Evolutionary conservation across 2,888 invertebrate genomes (phyloP).

Genomic region (Argyra leucocephala): DNA sequence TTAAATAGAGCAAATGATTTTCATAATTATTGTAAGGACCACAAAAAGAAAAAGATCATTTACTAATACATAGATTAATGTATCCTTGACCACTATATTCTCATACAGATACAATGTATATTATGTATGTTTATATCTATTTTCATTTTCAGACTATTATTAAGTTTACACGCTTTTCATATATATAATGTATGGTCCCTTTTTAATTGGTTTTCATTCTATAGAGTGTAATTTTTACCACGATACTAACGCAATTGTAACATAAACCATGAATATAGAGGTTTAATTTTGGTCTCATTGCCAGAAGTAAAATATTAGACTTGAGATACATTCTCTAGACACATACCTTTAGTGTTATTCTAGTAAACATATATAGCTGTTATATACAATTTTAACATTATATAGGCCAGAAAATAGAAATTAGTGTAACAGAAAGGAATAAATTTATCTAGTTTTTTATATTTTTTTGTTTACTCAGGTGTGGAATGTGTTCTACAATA

Average conservation of each 20-base stretch:
- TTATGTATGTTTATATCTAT: no score
- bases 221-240: not conserved
- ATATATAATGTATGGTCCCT: not conserved
- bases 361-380: not conserved
- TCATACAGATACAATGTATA: no score
- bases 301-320: not conserved
- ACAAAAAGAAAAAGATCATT: no score
- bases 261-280: not conserved
- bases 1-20: no score
- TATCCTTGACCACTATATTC: no score
- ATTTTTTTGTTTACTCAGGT: no score
- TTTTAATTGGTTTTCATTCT: conserved; percentile 3
- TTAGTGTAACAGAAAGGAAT: not conserved
- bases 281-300: not conserved
- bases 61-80: no score
- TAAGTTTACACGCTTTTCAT: not conserved
- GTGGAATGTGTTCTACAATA: no score
- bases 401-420: not conserved
- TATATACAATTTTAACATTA: not conserved
- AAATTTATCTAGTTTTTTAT: not conserved
- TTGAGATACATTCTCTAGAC: no score
- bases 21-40: no score
- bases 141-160: not conserved
- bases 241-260: not conserved
- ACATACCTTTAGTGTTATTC: no score